These are phyloP conservation scores for Leucoraja erinaceus DNA, from an alignment of 2,113 vertebrate genomes.

Conservation along the genomic window DNA sequence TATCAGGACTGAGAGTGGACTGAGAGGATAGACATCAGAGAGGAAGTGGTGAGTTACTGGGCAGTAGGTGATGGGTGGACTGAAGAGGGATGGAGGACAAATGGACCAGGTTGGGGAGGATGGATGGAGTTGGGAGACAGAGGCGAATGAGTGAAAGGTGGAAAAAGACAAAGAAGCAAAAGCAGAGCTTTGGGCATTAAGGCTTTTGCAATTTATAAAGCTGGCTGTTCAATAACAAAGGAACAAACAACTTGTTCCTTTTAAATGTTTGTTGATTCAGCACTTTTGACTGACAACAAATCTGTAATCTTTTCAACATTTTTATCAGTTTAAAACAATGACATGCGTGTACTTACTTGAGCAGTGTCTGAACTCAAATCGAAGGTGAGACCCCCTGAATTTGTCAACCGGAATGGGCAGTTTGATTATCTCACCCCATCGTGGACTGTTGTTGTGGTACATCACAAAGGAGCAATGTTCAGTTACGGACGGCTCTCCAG, in stretches of 20 bases:
- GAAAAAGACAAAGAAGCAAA: too few species aligned
- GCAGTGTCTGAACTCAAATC: constrained; percentile 93
- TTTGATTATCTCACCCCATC: constrained; percentile 91
- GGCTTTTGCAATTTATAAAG: not conserved
- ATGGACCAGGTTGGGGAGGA: not conserved
- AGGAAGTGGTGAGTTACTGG: too few species aligned
- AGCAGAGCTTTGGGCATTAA: not conserved
- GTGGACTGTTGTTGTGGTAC: constrained; percentile 90
- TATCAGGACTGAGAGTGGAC: too few species aligned
- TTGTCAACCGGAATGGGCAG: constrained; percentile 86
- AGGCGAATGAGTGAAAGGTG: too few species aligned
- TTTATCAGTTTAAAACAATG: not conserved
- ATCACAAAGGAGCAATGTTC: constrained; percentile 90
- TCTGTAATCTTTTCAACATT: not conserved
- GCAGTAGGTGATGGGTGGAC: too few species aligned
- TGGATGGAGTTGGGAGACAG: too few species aligned
- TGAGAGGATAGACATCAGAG: too few species aligned
- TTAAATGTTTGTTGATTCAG: not conserved
- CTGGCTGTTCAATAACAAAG: not conserved
- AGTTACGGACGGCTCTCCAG: constrained; percentile 74
- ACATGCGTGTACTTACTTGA: constrained; percentile 75
- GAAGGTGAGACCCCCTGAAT: constrained; percentile 88
- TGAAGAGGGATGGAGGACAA: too few species aligned
- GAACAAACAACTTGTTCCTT: not conserved
- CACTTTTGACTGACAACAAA: not conserved